Percentiles rank a stretch among this genome's conserved stretches.
Evolutionary conservation across 2,888 invertebrate species (phyloP).

Genomic region (Lasioglossum marginatum): DNA sequence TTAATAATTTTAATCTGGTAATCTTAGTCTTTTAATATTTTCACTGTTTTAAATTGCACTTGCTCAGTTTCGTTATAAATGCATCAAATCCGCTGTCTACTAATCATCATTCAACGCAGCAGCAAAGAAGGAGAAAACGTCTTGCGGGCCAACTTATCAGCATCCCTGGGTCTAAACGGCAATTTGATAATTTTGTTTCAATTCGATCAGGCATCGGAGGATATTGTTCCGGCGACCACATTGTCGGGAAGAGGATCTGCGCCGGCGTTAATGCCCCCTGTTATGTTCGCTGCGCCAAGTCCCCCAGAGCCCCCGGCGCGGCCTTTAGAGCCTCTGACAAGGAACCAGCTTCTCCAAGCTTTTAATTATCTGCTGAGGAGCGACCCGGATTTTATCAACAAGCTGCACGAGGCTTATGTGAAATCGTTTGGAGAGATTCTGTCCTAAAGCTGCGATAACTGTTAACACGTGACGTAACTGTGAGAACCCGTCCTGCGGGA

Average conservation of each 20-base stretch:
- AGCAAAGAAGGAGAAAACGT: not conserved
- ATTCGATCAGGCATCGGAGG: slow-evolving; percentile 73
- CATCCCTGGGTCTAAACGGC: not conserved
- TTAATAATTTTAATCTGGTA: no score
- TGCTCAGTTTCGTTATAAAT: no score
- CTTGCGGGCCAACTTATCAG: not conserved
- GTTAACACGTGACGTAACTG: slow-evolving; percentile 43
- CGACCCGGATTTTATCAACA: slow-evolving; percentile 94
- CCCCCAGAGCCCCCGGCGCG: slow-evolving; percentile 77
- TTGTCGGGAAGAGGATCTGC: slow-evolving; percentile 73
- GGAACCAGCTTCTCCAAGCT: slow-evolving; percentile 95
- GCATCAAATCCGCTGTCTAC: no score
- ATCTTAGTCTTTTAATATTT: no score
- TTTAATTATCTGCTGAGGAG: slow-evolving; percentile 94
- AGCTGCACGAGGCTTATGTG: slow-evolving; percentile 96
- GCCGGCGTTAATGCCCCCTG: slow-evolving; percentile 93
- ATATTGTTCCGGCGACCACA: slow-evolving; percentile 70
- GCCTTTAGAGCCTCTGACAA: slow-evolving; percentile 91
- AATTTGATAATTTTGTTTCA: slow-evolving; percentile 14
- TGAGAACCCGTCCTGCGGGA: slow-evolving; percentile 65
- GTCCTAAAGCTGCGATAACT: slow-evolving; percentile 79
- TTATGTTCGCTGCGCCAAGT: slow-evolving; percentile 89
- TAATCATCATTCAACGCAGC: no score
- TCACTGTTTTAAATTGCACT: no score
- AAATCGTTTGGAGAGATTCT: slow-evolving; percentile 91